phyloP scores from a whole-genome alignment of 2,888 invertebrate genomes.

The Machimus rusticus region DNA sequence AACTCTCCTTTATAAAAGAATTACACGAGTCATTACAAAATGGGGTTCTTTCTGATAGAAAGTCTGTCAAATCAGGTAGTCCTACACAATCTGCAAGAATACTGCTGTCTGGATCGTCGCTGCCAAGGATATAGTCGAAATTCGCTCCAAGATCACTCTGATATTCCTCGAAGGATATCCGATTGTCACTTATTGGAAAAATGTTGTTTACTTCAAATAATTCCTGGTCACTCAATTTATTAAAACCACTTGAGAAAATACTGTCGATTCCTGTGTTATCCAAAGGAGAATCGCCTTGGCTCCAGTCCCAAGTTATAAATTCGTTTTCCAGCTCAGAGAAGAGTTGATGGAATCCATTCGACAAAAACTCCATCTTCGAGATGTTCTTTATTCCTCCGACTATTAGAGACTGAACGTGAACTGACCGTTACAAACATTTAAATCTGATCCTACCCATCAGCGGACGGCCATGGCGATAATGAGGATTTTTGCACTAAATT shows the following conservation, averaged over 20 bases:
- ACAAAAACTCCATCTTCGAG: slow-evolving; percentile 59
- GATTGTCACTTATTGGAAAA: slow-evolving; percentile 25
- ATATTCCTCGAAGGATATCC: slow-evolving; percentile 45
- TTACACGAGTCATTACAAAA: slow-evolving; percentile 67
- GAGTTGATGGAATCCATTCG: slow-evolving; percentile 62
- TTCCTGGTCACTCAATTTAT: slow-evolving; percentile 9
- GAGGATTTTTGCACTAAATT: slow-evolving; percentile 42
- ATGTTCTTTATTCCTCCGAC: not conserved
- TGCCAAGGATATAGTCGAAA: slow-evolving; percentile 42
- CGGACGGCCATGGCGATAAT: slow-evolving; percentile 21
- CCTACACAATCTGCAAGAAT: slow-evolving; percentile 60
- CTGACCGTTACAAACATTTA: slow-evolving; percentile 37
- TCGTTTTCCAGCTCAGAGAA: slow-evolving; percentile 55
- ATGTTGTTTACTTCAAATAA: slow-evolving; percentile 35
- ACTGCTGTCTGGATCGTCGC: slow-evolving; percentile 58
- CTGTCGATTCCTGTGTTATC: not conserved
- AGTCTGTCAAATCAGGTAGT: slow-evolving; percentile 57
- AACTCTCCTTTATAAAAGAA: slow-evolving; percentile 64
- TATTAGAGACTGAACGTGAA: slow-evolving; percentile 32
- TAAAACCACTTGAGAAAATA: not conserved
- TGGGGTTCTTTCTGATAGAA: slow-evolving; percentile 66
- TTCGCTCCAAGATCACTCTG: slow-evolving; percentile 42
- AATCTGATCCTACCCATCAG: slow-evolving; percentile 33
- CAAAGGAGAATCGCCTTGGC: not conserved
- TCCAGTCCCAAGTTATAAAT: slow-evolving; percentile 43